These are phyloP conservation scores for Pheosia tremula DNA, from an alignment of 2,888 invertebrate genomes.

Conservation along the genomic window DNA sequence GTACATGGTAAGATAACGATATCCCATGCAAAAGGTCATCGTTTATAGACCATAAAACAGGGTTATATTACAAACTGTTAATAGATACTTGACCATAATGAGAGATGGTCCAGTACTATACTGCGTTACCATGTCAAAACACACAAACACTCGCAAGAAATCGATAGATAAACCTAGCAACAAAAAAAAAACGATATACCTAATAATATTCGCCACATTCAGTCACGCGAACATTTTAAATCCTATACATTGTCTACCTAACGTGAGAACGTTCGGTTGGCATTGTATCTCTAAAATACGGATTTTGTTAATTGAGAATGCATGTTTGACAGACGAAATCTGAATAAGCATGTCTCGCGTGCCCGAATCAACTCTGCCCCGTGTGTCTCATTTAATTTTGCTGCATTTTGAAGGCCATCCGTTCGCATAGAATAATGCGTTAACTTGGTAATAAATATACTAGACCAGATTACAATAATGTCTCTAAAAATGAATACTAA, in stretches of 20 bases:
- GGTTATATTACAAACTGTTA: too few species aligned
- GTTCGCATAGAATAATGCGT: neutral
- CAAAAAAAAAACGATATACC: neutral
- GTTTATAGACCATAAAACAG: too few species aligned
- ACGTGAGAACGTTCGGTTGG: neutral
- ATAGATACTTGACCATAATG: too few species aligned
- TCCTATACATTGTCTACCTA: neutral
- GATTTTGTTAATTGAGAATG: slow-evolving; percentile 22
- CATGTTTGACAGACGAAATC: slow-evolving; percentile 28
- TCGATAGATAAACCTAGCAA: neutral
- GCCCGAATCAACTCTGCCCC: slow-evolving; percentile 14
- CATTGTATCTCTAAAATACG: slow-evolving; percentile 10
- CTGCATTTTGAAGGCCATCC: slow-evolving; percentile 8
- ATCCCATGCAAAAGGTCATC: too few species aligned
- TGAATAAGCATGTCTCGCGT: slow-evolving; percentile 22
- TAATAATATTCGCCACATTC: neutral
- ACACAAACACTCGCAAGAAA: neutral
- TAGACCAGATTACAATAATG: neutral
- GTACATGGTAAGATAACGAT: too few species aligned
- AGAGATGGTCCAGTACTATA: too few species aligned
- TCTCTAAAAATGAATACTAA: neutral
- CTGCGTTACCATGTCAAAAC: neutral
- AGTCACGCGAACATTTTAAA: slow-evolving; percentile 1
- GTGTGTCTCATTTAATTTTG: slow-evolving; percentile 23
- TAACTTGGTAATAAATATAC: neutral